These are phyloP conservation scores for Pheosia gnoma DNA, from an alignment of 2,888 invertebrate genomes.

Conservation along the genomic window DNA sequence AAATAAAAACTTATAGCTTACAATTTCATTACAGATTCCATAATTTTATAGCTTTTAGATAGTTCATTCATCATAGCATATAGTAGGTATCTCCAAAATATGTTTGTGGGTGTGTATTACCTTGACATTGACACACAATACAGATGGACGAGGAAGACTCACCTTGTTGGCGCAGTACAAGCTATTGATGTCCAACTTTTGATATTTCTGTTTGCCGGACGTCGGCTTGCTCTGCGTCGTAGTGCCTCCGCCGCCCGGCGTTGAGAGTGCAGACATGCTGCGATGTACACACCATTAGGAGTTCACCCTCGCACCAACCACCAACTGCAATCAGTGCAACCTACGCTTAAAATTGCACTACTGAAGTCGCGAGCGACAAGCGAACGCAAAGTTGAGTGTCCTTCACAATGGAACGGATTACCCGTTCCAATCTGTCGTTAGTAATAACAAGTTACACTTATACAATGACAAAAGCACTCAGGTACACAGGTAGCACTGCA, in stretches of 20 bases:
- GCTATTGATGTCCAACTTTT: slow-evolving; percentile 98
- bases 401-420: slow-evolving; percentile 42
- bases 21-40: neutral
- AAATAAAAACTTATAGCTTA: neutral
- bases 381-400: slow-evolving; percentile 44
- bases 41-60: neutral
- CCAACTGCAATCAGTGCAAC: slow-evolving; percentile 75
- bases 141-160: slow-evolving; percentile 63
- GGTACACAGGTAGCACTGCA: slow-evolving; percentile 33
- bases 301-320: slow-evolving; percentile 79
- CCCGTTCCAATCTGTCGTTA: slow-evolving; percentile 21
- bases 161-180: slow-evolving; percentile 95
- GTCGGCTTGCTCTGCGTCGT: slow-evolving; percentile 84
- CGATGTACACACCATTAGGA: slow-evolving; percentile 95
- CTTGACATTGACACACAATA: slow-evolving; percentile 24
- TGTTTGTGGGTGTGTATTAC: slow-evolving; percentile 28
- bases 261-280: slow-evolving; percentile 98
- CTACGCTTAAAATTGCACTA: slow-evolving; percentile 47
- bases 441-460: slow-evolving; percentile 14
- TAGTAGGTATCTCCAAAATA: slow-evolving; percentile 5
- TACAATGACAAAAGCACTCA: slow-evolving; percentile 15
- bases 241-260: slow-evolving; percentile 87
- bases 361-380: slow-evolving; percentile 36
- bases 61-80: slow-evolving; percentile 9
- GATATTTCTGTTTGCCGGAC: slow-evolving; percentile 96